Conservation (phyloP, 2,113 vertebrate genomes). For the Phyllostomus discolor region DNA sequence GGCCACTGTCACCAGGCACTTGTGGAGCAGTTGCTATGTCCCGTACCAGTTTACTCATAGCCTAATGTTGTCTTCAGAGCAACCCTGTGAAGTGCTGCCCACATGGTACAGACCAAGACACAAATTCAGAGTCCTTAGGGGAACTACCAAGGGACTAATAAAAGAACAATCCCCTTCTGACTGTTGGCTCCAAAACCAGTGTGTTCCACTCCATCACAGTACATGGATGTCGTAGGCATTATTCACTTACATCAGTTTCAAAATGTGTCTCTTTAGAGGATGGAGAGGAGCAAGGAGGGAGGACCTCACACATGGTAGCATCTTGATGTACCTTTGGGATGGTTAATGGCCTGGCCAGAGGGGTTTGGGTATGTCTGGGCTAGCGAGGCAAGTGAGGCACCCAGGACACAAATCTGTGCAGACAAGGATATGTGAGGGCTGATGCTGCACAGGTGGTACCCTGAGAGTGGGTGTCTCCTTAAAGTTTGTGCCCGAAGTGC, state of each 20-base stretch:
- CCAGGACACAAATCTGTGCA: not conserved
- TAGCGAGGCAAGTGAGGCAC: not conserved
- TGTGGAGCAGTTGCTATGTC: not conserved
- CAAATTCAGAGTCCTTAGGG: not conserved
- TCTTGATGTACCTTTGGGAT: not conserved
- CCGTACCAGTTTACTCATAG: not conserved
- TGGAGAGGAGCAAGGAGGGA: not conserved
- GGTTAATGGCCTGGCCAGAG: not conserved
- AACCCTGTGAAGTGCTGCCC: not conserved
- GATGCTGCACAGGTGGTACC: fast-evolving
- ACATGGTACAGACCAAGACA: not conserved
- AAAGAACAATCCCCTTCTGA: not conserved
- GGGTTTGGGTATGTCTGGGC: not conserved
- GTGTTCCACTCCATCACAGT: not conserved
- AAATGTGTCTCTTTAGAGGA: not conserved
- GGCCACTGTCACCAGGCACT: not conserved
- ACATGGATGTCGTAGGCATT: not conserved
- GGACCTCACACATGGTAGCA: not conserved
- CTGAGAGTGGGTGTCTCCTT: not conserved
- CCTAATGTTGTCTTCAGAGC: not conserved
- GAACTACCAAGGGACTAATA: not conserved
- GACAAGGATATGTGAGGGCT: not conserved
- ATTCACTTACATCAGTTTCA: not conserved
- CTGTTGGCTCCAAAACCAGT: not conserved
- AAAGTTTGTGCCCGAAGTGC: not conserved